A percentile compares a stretch with the other conserved stretches of the same genome.
phyloP scores from a whole-genome alignment of 2,888 invertebrate genomes.

The Cosmopolites sordidus region DNA sequence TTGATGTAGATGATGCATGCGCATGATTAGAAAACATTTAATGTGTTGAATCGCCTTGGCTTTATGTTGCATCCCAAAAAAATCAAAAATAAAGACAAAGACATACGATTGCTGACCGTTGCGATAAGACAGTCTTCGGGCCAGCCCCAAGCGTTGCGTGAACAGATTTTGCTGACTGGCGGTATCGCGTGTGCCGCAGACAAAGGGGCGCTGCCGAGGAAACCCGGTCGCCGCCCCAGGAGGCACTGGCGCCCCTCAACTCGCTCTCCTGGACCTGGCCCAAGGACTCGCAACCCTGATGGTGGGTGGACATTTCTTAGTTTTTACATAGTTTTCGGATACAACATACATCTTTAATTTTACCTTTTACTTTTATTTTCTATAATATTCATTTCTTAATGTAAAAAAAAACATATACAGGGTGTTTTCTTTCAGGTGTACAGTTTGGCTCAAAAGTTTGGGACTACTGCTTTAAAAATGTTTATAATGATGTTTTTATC shows the following conservation, averaged over 20 bases:
- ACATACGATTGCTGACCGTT: constrained; percentile 46
- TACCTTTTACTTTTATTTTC: no score
- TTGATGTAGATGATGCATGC: no score
- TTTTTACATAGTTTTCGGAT: not conserved
- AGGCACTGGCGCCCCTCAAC: constrained; percentile 36
- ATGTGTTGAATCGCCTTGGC: no score
- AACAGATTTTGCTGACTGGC: constrained; percentile 30
- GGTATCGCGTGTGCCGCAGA: constrained; percentile 41
- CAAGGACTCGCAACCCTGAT: constrained; percentile 40
- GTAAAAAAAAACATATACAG: no score
- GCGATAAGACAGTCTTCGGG: constrained; percentile 52
- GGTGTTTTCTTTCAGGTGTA: no score
- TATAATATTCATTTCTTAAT: no score
- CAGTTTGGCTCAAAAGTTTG: no score
- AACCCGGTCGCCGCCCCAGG: constrained; percentile 31
- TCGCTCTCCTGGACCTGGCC: constrained; percentile 48
- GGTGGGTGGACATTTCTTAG: constrained; percentile 16
- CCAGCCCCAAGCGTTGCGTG: constrained; percentile 44
- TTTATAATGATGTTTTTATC: no score
- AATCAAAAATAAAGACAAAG: constrained; percentile 11
- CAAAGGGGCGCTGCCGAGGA: constrained; percentile 37
- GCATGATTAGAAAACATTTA: no score
- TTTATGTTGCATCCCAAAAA: constrained; percentile 6
- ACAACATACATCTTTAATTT: not conserved
- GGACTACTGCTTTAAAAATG: no score